Base-by-base conservation (phyloP, 2,113 vertebrate species). In the Oncorhynchus mykiss region DNA sequence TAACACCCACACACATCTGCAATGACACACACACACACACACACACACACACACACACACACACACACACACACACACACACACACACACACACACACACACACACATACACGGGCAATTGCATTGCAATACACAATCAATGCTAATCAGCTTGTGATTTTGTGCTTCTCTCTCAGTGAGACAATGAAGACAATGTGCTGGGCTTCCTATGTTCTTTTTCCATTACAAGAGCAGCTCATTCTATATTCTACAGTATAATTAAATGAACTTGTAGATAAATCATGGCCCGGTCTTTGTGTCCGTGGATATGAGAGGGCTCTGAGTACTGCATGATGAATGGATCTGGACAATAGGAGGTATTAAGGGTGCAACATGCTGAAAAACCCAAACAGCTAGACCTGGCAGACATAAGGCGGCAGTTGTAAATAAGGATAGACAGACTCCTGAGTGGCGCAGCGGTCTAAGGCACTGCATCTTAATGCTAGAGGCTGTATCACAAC, bases 111-210 rank as follows among this genome's bases (percentile, higher is more conserved):
- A 11, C n/a, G 9, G 18, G n/a, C 59, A 62, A 7, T 9, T 6
- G 16, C 76, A 7, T 9, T 6, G 16, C 76, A 85, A 24, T 75
- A n/a, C n/a, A 62, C 76, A 85, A 24, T 75, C 74, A 82, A 87
- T 83, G 82, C 54, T 84, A 87, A 92, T 89, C 77, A 85, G 72
- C 71, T 73, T 84, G 77, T 86, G 77, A 86, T 88, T 84, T 82
- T 84, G 80, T 80, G 4, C 2, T 22, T 71, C n/a, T 62, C n/a
- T 60, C 59, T 22, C n/a, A 22, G 59, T 5, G 54, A 80, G 87
- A 91, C 81, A 83, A 86, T 70, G 34, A 73, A 80, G 59, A 88
- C 89, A 91, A 89, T 83, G 65, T 64, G 79, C 76, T 79, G 85
- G 74, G 78, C 84, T 80, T 81, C 67, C 75, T 64, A 16, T 85